Percentiles rank a stretch among this genome's conserved stretches.
Conservation (phyloP, 2,113 vertebrate species). For the Embiotoca jacksoni region DNA sequence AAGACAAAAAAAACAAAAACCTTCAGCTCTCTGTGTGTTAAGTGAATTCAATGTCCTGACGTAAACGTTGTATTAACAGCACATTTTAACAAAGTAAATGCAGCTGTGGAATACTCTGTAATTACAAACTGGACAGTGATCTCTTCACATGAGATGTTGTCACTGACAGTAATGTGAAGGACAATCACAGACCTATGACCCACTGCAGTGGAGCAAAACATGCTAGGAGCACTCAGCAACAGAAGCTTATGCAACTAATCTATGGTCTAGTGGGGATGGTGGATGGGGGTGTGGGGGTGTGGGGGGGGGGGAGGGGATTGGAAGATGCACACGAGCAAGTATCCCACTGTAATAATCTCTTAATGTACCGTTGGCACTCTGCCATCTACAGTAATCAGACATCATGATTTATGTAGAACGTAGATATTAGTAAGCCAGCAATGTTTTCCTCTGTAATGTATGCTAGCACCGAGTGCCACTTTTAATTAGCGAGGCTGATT, state of each 20-base stretch:
- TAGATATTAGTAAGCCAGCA: conserved; percentile 53
- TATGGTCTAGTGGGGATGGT: conserved; percentile 45
- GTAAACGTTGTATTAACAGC: background rate
- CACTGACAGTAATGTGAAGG: conserved; percentile 13
- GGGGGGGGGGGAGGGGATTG: no score
- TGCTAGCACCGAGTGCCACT: conserved; percentile 46
- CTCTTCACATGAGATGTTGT: conserved; percentile 7
- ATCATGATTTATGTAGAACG: conserved; percentile 65
- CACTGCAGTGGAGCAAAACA: conserved; percentile 27
- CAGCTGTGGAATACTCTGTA: conserved; percentile 1
- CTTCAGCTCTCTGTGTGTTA: background rate
- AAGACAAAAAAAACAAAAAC: background rate
- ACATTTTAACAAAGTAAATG: conserved; percentile 11
- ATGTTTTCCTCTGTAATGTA: conserved; percentile 53
- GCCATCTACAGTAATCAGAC: conserved; percentile 67
- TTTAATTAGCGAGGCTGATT: conserved; percentile 59
- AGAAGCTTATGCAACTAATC: conserved; percentile 73
- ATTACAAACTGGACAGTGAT: conserved; percentile 46
- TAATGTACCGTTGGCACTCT: conserved; percentile 67
- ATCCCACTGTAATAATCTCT: conserved; percentile 67
- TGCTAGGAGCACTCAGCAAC: conserved; percentile 29
- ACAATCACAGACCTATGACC: conserved; percentile 28
- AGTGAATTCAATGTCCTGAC: background rate
- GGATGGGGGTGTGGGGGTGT: background rate
- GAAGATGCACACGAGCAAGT: conserved; percentile 36